phyloP scores from a whole-genome alignment of 2,888 invertebrate species.

The Cheiracanthium punctorium region DNA sequence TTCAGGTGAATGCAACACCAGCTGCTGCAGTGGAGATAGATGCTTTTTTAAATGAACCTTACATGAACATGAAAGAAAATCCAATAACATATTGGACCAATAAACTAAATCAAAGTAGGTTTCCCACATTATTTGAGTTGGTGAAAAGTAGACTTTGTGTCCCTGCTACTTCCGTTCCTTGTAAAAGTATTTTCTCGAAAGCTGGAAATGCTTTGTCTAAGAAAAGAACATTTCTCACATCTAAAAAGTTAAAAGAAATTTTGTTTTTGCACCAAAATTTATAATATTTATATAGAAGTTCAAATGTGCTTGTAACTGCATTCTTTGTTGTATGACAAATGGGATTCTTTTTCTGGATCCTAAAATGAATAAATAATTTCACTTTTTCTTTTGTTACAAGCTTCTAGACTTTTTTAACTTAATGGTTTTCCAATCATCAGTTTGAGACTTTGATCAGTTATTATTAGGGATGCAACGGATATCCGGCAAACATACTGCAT shows the following conservation, averaged over 20 bases:
- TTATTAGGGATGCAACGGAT: no score
- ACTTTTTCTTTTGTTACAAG: no score
- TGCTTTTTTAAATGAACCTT: background rate
- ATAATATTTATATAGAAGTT: no score
- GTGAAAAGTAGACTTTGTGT: background rate
- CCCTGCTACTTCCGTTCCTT: background rate
- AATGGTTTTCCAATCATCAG: no score
- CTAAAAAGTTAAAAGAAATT: background rate
- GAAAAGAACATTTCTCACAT: background rate
- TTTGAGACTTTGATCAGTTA: no score
- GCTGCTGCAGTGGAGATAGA: background rate
- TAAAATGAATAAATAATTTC: no score
- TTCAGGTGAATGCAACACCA: background rate
- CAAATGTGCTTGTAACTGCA: no score
- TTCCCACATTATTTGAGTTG: background rate
- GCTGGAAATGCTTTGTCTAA: background rate
- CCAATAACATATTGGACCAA: background rate
- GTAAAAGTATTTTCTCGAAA: background rate
- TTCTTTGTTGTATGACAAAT: no score
- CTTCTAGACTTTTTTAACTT: no score
- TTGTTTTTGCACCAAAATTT: background rate
- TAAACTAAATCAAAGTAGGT: background rate
- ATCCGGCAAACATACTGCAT: no score
- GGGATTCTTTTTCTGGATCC: no score
- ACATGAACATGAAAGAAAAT: background rate